These are phyloP conservation scores for Drosophila anceps DNA, from an alignment of 2,888 invertebrate species.

Conservation along the genomic window DNA sequence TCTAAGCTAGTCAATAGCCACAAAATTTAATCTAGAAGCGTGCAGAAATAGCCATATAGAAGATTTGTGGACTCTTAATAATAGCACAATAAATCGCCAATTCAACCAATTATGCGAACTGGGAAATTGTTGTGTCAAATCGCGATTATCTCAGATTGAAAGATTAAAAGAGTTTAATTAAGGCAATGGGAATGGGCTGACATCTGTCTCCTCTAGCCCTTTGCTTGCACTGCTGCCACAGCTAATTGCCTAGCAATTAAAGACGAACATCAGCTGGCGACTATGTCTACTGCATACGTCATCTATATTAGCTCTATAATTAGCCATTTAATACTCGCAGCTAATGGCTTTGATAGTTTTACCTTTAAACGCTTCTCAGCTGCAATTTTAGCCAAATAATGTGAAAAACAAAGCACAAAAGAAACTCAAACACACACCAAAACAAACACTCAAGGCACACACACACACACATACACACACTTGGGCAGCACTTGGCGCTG, in stretches of 20 bases:
- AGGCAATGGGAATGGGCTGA: not conserved
- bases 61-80: not conserved
- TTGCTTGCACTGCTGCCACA: not conserved
- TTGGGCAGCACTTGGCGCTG: slow-evolving; percentile 8
- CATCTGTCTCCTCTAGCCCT: not conserved
- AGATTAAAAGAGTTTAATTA: slow-evolving; percentile 19
- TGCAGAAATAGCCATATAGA: not conserved
- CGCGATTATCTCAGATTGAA: slow-evolving; percentile 14
- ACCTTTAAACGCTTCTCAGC: slow-evolving; percentile 53
- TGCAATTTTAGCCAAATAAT: slow-evolving; percentile 59
- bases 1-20: not conserved
- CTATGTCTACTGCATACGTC: slow-evolving; percentile 2
- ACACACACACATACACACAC: not conserved
- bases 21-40: slow-evolving; percentile 31
- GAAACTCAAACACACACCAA: slow-evolving; percentile 12
- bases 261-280: slow-evolving; percentile 10
- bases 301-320: slow-evolving; percentile 35
- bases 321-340: slow-evolving; percentile 51
- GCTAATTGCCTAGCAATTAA: slow-evolving; percentile 24
- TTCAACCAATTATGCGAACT: not conserved
- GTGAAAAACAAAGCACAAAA: slow-evolving; percentile 26
- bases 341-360: slow-evolving; percentile 63
- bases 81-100: slow-evolving; percentile 4
- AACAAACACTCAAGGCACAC: not conserved
- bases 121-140: slow-evolving; percentile 13